Evolutionary conservation across 2,797 vertebrate species (phyloP), one percentile per base, ranked within the genome.

Genomic region (Atherinosoma microstoma): DNA sequence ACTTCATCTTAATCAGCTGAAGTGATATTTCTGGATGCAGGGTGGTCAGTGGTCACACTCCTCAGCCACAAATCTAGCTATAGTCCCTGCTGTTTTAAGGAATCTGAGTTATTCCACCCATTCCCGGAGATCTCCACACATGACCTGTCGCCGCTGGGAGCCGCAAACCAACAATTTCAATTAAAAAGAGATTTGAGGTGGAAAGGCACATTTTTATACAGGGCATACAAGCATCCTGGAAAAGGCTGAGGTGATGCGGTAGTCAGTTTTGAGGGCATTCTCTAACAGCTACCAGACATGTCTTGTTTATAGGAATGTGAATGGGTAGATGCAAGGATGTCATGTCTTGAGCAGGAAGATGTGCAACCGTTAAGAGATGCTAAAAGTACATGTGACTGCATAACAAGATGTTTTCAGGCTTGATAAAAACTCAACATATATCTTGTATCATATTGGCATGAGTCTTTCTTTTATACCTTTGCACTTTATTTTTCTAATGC

Each of bases 111-210:
- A 94, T 94, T 93, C 84, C 87, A 78, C 69, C 79, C 89, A 83
- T 92, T 93, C 82, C 83, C 64, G 80, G 85, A 90, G 91, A 92
- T 92, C 87, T 91, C 89, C 85, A 89, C 90, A 89, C 90, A 86
- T 91, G 90, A 94, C 89, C 90, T 64, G 90, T 77, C 64, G 80
- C 88, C 64, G 65, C 89, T 80, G 92, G 89, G 87, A 90, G 90
- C 86, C 74, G 35, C 22, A 54, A 75, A 87, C 85, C 83, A 78
- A 72, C 79, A 68, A 85, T 89, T 95, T 95, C 93, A 95, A 94
- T 95, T 96, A 95, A 95, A 96, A 95, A 94, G 93, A 95, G 94
- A 95, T 96, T 96, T 96, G 84, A 92, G 83, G 83, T 87, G 89
- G 82, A 91, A 94, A 94, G 93, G 89, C 88, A 84, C 88, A 88